These are phyloP conservation scores for Octomys mimax DNA, from an alignment of 2,797 vertebrate genomes.

Conservation along the genomic window DNA sequence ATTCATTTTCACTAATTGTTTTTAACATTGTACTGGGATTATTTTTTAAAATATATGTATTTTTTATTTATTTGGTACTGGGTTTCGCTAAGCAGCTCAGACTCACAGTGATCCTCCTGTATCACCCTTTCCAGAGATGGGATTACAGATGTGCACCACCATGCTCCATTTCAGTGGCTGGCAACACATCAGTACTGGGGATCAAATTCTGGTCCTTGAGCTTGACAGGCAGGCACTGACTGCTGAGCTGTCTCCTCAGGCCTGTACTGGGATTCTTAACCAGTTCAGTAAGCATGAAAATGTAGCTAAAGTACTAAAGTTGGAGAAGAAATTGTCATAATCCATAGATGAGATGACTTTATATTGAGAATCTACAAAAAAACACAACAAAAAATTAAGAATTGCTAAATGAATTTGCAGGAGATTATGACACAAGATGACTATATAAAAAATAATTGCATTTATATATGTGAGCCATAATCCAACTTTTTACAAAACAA, in stretches of 20 bases:
- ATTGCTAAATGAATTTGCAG: not conserved
- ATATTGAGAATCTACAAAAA: not conserved
- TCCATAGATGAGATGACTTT: not conserved
- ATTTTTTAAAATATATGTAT: no score
- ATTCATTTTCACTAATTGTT: not conserved
- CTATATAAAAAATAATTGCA: not conserved
- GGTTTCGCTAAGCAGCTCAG: no score
- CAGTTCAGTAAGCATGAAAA: not conserved
- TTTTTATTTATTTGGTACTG: no score
- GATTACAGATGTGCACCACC: no score
- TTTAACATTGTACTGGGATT: not conserved
- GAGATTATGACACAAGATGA: not conserved
- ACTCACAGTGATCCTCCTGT: no score
- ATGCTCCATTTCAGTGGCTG: no score
- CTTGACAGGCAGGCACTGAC: no score
- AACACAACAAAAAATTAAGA: not conserved
- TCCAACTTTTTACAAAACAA: slow-evolving; percentile 22
- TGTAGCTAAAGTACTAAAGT: not conserved
- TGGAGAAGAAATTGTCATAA: not conserved
- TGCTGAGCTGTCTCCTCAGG: no score
- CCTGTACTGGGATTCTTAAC: not conserved
- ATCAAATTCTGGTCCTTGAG: no score
- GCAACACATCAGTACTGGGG: no score
- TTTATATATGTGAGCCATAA: not conserved
- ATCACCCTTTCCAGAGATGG: no score